Percentiles rank a stretch among this genome's conserved stretches.
Conservation (phyloP, 1,140 invertebrate species). For the Drosophila carrolli region DNA sequence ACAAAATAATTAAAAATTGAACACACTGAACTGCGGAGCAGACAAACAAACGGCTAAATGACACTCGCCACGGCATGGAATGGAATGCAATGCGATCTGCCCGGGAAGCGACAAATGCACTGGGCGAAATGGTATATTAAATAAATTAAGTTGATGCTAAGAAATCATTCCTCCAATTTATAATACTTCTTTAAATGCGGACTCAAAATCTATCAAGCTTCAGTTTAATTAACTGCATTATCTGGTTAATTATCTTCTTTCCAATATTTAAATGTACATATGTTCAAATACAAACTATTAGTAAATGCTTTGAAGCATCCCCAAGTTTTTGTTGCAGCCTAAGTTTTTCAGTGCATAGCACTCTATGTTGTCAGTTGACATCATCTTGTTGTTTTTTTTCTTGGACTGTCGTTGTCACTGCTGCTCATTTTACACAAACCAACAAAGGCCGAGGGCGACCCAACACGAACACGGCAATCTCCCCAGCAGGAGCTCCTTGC, state of each 20-base stretch:
- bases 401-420: constrained; percentile 44
- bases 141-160: no score
- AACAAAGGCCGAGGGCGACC: constrained; percentile 65
- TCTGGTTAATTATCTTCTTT: no score
- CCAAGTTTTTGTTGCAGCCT: not conserved
- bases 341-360: constrained; percentile 5
- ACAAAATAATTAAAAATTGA: constrained; percentile 78
- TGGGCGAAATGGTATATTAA: not conserved
- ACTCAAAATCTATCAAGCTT: no score
- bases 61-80: constrained; percentile 58
- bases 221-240: no score
- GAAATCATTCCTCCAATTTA: no score
- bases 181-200: no score
- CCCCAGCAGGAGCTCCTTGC: constrained; percentile 14
- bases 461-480: constrained; percentile 37
- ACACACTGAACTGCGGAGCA: constrained; percentile 23
- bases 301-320: not conserved
- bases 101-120: constrained; percentile 12
- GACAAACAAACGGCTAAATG: constrained; percentile 39
- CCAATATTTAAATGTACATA: no score
- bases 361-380: constrained; percentile 29
- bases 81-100: constrained; percentile 59
- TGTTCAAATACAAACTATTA: no score
- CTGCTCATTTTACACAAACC: constrained; percentile 73
- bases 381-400: constrained; percentile 28